Conservation (phyloP, 2,113 vertebrate genomes). For the Archilochus colubris region DNA sequence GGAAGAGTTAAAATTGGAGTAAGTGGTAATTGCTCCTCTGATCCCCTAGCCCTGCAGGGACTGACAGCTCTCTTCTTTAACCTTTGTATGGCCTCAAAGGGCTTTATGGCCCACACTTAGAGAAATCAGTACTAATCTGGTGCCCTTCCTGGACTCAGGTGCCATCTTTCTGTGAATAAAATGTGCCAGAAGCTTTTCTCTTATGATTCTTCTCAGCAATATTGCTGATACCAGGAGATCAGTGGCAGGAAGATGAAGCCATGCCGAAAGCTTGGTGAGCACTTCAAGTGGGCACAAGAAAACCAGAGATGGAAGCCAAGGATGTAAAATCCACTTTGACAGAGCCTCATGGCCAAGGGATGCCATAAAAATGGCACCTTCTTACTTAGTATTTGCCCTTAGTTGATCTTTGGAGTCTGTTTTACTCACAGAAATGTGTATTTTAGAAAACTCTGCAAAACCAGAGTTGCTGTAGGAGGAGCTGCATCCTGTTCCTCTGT, state of each 20-base stretch:
- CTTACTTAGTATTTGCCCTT: background rate
- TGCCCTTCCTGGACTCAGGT: background rate
- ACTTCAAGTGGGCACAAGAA: background rate
- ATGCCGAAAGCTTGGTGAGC: background rate
- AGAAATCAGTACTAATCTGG: background rate
- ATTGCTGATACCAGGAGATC: background rate
- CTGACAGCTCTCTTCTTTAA: background rate
- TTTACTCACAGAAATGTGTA: background rate
- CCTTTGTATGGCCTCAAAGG: background rate
- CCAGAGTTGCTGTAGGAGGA: background rate
- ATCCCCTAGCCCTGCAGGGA: background rate
- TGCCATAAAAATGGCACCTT: background rate
- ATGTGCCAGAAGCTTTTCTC: background rate
- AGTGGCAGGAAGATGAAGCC: background rate
- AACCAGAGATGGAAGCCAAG: background rate
- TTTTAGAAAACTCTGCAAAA: background rate
- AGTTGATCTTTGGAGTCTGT: background rate
- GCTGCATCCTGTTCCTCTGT: background rate
- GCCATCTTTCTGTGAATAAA: background rate
- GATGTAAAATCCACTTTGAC: rapidly evolving
- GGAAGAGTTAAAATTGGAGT: conserved; percentile 9
- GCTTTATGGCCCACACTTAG: background rate
- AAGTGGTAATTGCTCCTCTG: background rate
- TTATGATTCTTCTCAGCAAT: background rate
- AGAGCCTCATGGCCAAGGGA: background rate